These are phyloP conservation scores for Drosophila mettleri DNA, from an alignment of 2,888 invertebrate genomes.

Conservation along the genomic window DNA sequence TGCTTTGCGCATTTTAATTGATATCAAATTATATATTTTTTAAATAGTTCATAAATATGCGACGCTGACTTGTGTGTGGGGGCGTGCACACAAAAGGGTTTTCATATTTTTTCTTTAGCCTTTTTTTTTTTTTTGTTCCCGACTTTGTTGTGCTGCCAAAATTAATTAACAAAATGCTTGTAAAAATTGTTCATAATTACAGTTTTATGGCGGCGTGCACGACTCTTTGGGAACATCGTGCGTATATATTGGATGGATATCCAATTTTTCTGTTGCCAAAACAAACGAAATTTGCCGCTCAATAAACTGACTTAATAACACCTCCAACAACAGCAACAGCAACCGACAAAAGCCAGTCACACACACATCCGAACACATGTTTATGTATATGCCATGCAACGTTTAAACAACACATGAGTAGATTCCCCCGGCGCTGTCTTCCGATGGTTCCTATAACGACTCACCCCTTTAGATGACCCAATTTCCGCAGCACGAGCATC, in stretches of 20 bases:
- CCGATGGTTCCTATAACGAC: slow-evolving; percentile 22
- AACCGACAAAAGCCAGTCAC: slow-evolving; percentile 23
- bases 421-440: slow-evolving; percentile 50
- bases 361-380: slow-evolving; percentile 19
- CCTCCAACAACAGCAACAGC: slow-evolving; percentile 31
- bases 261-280: slow-evolving; percentile 55
- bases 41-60: slow-evolving; percentile 35
- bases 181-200: slow-evolving; percentile 71
- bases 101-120: background rate
- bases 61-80: slow-evolving; percentile 13
- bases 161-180: slow-evolving; percentile 78
- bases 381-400: slow-evolving; percentile 14
- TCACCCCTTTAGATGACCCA: slow-evolving; percentile 55
- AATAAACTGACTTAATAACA: slow-evolving; percentile 73
- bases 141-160: slow-evolving; percentile 44
- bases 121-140: slow-evolving; percentile 7
- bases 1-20: slow-evolving; percentile 63
- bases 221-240: slow-evolving; percentile 58
- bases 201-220: slow-evolving; percentile 41
- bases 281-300: slow-evolving; percentile 71
- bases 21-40: slow-evolving; percentile 47
- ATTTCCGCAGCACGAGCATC: slow-evolving; percentile 44
- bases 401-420: slow-evolving; percentile 24
- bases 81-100: slow-evolving; percentile 51
- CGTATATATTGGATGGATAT: slow-evolving; percentile 29